These are phyloP conservation scores for Heterocephalus glaber DNA, from an alignment of 2,113 vertebrate species.

Conservation along the genomic window DNA sequence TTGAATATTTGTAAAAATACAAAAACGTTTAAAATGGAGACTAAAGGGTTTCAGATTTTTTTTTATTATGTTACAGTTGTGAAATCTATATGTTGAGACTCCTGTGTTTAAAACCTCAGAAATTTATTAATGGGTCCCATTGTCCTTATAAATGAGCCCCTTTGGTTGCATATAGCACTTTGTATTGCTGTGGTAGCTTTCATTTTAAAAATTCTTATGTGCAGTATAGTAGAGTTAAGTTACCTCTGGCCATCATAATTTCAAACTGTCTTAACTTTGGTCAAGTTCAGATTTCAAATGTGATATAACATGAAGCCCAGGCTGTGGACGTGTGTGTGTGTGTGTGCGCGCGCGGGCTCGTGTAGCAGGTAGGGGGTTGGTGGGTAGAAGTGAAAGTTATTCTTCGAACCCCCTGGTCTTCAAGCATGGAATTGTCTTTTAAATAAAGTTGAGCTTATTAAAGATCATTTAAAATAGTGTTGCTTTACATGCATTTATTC, in stretches of 20 bases:
- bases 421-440: neutral
- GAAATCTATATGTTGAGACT: slow-evolving; percentile 55
- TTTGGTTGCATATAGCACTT: slow-evolving; percentile 29
- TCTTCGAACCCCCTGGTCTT: neutral
- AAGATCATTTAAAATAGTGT: neutral
- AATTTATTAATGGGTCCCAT: slow-evolving; percentile 41
- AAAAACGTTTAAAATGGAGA: slow-evolving; percentile 51
- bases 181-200: slow-evolving; percentile 53
- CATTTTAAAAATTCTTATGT: neutral
- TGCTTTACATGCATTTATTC: slow-evolving; percentile 49
- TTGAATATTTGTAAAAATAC: slow-evolving; percentile 42
- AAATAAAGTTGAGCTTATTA: slow-evolving; percentile 36
- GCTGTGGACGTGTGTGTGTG: neutral
- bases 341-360: no score
- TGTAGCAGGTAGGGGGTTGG: neutral
- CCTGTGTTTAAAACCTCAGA: slow-evolving; percentile 48
- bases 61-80: slow-evolving; percentile 41
- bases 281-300: slow-evolving; percentile 58
- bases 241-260: slow-evolving; percentile 55
- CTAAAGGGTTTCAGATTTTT: neutral
- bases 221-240: slow-evolving; percentile 20
- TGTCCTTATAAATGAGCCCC: slow-evolving; percentile 47
- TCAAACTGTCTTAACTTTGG: slow-evolving; percentile 27
- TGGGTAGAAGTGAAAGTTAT: slow-evolving; percentile 27
- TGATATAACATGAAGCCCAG: slow-evolving; percentile 4